A percentile compares a stretch with the other conserved stretches of the same genome.
These are phyloP conservation scores for Opisthograptis luteolata DNA, from an alignment of 2,888 invertebrate genomes.

Conservation along the genomic window DNA sequence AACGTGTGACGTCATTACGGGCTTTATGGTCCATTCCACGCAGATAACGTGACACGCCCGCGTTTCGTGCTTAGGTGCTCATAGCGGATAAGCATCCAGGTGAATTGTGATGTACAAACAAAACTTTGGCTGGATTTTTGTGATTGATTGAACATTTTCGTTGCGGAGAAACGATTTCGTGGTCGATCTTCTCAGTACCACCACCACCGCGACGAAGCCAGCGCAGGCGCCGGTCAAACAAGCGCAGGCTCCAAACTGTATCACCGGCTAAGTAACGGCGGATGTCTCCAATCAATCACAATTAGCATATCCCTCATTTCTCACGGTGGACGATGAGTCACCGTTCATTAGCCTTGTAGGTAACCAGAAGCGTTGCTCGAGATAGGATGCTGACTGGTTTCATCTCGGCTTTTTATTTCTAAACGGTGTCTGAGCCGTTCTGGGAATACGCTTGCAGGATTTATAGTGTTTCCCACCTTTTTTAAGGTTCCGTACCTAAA, in stretches of 20 bases:
- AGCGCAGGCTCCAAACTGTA: conserved; percentile 20
- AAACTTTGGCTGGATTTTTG: too few species aligned
- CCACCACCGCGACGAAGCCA: neutral
- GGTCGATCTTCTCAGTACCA: too few species aligned
- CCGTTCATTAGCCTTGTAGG: conserved; percentile 20
- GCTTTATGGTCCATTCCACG: too few species aligned
- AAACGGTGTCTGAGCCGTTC: neutral
- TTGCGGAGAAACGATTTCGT: too few species aligned
- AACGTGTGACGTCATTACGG: too few species aligned
- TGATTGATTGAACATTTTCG: too few species aligned
- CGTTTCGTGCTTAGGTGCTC: too few species aligned
- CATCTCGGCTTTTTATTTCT: conserved; percentile 14
- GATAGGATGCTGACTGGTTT: conserved; percentile 20
- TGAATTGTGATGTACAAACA: too few species aligned
- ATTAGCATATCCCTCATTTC: conserved; percentile 49
- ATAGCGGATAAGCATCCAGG: too few species aligned
- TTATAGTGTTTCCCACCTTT: too few species aligned
- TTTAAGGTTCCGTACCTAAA: too few species aligned
- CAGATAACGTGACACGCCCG: too few species aligned
- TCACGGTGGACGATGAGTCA: conserved; percentile 39
- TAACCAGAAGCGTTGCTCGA: conserved; percentile 9
- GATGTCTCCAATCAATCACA: conserved; percentile 62
- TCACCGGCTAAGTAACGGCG: conserved; percentile 43
- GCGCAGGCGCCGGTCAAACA: neutral
- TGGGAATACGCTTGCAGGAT: neutral